Evolutionary conservation across 2,797 vertebrate species (phyloP).

Genomic region (Nothura maculosa): DNA sequence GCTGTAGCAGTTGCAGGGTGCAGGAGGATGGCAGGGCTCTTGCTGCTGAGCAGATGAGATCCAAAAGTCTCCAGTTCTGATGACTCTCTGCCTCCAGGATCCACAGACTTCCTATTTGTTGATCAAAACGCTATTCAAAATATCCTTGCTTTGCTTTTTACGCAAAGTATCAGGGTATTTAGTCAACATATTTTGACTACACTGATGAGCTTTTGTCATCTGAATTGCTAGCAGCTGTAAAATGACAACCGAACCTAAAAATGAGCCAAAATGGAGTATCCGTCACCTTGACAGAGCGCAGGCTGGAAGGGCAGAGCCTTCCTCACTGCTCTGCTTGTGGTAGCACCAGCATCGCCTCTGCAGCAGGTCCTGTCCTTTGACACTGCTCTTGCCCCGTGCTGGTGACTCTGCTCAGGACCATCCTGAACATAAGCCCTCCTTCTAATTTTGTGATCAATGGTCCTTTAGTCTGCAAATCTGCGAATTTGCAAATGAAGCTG

Average conservation of each 20-base stretch:
- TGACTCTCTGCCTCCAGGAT: background rate
- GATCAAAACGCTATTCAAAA: background rate
- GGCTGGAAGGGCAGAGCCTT: background rate
- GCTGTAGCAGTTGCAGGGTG: background rate
- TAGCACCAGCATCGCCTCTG: background rate
- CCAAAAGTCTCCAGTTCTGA: background rate
- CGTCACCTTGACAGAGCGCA: background rate
- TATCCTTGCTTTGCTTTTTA: background rate
- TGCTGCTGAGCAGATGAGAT: rapidly evolving
- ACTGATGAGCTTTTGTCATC: background rate
- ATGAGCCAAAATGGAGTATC: background rate
- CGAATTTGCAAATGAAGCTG: rapidly evolving
- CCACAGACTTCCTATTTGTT: background rate
- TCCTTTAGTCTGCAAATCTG: rapidly evolving
- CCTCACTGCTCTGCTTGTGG: rapidly evolving
- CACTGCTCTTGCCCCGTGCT: rapidly evolving
- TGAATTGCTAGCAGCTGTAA: constrained; percentile 20
- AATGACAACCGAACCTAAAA: background rate
- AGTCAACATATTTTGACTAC: background rate
- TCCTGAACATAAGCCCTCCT: rapidly evolving
- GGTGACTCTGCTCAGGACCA: rapidly evolving
- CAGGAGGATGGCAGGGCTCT: background rate
- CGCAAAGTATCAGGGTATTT: background rate
- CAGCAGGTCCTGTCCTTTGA: background rate
- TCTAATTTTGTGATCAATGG: background rate